Evolutionary conservation across 2,888 invertebrate genomes (phyloP).

Genomic region (Homarus gammarus): DNA sequence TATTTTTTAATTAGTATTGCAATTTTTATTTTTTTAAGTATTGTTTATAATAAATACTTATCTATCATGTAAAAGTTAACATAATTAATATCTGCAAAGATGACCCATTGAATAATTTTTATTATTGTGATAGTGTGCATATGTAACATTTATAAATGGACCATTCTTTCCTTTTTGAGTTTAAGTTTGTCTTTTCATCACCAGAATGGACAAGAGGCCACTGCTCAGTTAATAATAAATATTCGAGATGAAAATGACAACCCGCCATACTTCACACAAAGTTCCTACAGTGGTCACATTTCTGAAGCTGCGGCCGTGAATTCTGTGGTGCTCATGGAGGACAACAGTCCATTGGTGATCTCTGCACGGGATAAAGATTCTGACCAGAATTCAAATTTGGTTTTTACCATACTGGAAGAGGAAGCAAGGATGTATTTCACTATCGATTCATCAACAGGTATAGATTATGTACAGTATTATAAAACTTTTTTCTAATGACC

Average conservation of each 20-base stretch:
- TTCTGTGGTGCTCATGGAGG: slow-evolving; percentile 86
- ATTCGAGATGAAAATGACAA: slow-evolving; percentile 94
- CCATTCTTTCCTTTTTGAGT: too few species aligned
- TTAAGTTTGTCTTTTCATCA: not conserved
- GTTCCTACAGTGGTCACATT: slow-evolving; percentile 86
- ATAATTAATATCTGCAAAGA: too few species aligned
- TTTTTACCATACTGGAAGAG: slow-evolving; percentile 91
- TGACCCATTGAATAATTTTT: too few species aligned
- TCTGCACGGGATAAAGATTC: slow-evolving; percentile 91
- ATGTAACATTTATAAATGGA: too few species aligned
- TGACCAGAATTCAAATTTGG: slow-evolving; percentile 89
- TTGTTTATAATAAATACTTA: too few species aligned
- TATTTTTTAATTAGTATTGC: too few species aligned
- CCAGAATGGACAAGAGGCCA: slow-evolving; percentile 85
- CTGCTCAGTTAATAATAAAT: slow-evolving; percentile 88
- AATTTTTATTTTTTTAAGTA: too few species aligned
- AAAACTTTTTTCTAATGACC: too few species aligned
- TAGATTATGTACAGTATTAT: not conserved
- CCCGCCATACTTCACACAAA: slow-evolving; percentile 86
- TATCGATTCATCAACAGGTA: slow-evolving; percentile 89
- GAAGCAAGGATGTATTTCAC: slow-evolving; percentile 88
- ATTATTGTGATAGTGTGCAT: too few species aligned
- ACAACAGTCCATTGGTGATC: slow-evolving; percentile 89
- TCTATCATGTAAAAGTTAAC: too few species aligned
- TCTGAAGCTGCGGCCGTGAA: slow-evolving; percentile 87